Evolutionary conservation across 2,113 vertebrate species (phyloP).

Genomic region (Calypte anna): DNA sequence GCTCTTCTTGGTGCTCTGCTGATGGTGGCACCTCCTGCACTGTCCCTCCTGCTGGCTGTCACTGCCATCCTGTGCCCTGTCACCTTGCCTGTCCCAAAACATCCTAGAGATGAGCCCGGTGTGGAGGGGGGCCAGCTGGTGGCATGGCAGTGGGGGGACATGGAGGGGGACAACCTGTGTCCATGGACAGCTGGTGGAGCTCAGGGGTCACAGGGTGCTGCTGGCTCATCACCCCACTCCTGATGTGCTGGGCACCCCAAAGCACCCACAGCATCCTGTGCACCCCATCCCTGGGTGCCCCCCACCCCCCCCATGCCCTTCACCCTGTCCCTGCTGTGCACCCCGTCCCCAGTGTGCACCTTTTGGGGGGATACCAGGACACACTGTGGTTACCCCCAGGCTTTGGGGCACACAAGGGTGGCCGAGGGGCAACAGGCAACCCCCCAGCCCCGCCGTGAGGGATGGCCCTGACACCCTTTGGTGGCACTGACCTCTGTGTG

Average conservation of each 20-base stretch:
- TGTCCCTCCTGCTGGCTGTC: neutral
- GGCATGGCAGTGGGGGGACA: neutral
- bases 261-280: neutral
- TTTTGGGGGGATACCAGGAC: too few species aligned
- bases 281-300: neutral
- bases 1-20: accelerated
- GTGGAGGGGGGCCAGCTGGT: too few species aligned
- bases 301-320: too few species aligned
- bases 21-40: neutral
- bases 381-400: accelerated
- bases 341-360: neutral
- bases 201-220: neutral
- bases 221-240: neutral
- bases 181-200: neutral
- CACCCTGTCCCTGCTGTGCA: neutral
- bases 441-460: accelerated
- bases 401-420: accelerated
- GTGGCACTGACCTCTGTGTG: neutral
- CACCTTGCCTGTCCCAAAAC: neutral
- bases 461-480: accelerated
- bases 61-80: neutral
- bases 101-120: accelerated
- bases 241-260: neutral
- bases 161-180: neutral
- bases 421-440: accelerated